These are phyloP conservation scores for Drosophila insularis DNA, from an alignment of 1,140 invertebrate genomes.

Conservation along the genomic window DNA sequence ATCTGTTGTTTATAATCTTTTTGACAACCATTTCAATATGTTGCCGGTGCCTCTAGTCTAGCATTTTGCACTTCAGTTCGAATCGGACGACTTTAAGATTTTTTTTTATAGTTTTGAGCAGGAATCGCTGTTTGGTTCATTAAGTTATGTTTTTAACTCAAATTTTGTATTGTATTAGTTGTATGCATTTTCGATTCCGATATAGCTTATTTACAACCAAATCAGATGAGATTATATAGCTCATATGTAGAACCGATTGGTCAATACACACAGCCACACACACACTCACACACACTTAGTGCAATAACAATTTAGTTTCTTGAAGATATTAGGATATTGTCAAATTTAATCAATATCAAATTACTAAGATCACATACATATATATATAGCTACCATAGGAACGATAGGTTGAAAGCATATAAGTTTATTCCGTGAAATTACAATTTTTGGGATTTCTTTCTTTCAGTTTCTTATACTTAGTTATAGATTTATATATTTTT, in stretches of 20 bases:
- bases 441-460: not conserved
- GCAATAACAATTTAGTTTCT: constrained; percentile 1
- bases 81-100: not conserved
- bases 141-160: not conserved
- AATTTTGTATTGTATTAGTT: not conserved
- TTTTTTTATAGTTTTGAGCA: not conserved
- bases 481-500: not conserved
- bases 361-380: not conserved
- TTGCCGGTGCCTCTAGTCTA: not conserved
- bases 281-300: not conserved
- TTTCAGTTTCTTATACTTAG: not conserved
- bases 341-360: not conserved
- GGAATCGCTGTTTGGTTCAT: not conserved
- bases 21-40: not conserved
- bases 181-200: not conserved
- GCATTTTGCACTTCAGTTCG: not conserved
- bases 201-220: not conserved
- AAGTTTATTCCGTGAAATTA: not conserved
- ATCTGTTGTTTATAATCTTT: not conserved
- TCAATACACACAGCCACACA: too few species aligned
- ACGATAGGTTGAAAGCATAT: not conserved
- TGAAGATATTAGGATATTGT: not conserved
- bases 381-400: not conserved
- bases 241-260: not conserved
- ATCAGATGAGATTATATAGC: not conserved